These are phyloP conservation scores for Agriopis leucophaearia DNA, from an alignment of 2,888 invertebrate species.

Conservation along the genomic window DNA sequence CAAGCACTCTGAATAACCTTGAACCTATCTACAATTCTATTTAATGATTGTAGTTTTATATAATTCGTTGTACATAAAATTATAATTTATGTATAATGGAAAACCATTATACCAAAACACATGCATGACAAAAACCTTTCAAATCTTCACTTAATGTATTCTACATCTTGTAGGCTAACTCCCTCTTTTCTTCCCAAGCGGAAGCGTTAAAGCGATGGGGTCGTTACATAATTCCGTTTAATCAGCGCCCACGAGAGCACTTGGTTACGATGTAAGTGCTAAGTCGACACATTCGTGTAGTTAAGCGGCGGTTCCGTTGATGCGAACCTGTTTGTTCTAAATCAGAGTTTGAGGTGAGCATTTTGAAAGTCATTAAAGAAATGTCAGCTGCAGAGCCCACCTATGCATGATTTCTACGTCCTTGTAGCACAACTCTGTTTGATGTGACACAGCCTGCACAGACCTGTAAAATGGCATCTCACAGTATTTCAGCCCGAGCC, in stretches of 20 bases:
- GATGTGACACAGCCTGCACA: no score
- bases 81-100: not conserved
- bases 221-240: slow-evolving; percentile 41
- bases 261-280: slow-evolving; percentile 35
- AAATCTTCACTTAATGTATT: slow-evolving; percentile 24
- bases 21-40: no score
- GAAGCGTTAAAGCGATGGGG: slow-evolving; percentile 23
- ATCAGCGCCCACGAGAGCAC: slow-evolving; percentile 36
- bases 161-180: slow-evolving; percentile 20
- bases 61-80: no score
- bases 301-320: slow-evolving; percentile 15
- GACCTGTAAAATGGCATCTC: no score
- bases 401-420: no score
- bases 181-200: slow-evolving; percentile 6
- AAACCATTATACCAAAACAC: slow-evolving; percentile 18
- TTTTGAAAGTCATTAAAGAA: not conserved
- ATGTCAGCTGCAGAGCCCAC: not conserved
- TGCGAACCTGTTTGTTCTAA: slow-evolving; percentile 4
- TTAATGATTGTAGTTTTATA: not conserved
- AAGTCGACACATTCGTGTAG: slow-evolving; percentile 35
- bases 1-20: no score
- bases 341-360: not conserved
- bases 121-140: slow-evolving; percentile 24
- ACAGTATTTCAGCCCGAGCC: no score
- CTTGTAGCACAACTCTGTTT: no score